A percentile compares a stretch with the other conserved stretches of the same genome.
These are phyloP conservation scores for Porites lutea DNA, from an alignment of 64 coral and sea anemone species.

Conservation along the genomic window DNA sequence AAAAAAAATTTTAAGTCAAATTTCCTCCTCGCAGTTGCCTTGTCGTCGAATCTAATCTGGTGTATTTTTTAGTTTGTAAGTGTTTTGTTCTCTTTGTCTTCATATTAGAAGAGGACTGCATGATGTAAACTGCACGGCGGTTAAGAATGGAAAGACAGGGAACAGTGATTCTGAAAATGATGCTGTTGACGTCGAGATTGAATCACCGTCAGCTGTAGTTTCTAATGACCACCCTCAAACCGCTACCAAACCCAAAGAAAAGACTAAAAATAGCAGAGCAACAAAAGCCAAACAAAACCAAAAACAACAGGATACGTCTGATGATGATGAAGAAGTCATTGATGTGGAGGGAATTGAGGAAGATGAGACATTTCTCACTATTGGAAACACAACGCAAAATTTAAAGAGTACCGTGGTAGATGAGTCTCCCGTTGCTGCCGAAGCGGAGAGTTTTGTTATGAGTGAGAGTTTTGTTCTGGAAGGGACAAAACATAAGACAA, in stretches of 20 bases:
- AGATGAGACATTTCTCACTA: constrained; percentile 74
- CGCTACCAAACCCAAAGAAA: background rate
- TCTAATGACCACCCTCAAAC: background rate
- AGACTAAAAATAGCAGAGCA: background rate
- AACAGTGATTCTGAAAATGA: constrained; percentile 69
- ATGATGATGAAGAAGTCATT: constrained; percentile 16
- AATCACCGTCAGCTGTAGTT: background rate
- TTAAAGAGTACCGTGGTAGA: background rate
- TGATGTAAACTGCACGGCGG: background rate
- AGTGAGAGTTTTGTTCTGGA: constrained; percentile 61
- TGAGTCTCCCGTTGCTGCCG: constrained; percentile 29
- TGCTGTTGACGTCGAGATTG: background rate
- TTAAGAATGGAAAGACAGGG: constrained; percentile 25
- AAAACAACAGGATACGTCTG: background rate
- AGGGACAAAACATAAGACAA: constrained; percentile 74
- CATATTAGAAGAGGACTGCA: background rate
- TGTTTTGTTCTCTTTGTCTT: background rate
- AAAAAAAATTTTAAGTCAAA: no score
- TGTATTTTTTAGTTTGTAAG: no score
- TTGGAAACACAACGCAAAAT: constrained; percentile 54
- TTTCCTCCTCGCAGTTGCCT: no score
- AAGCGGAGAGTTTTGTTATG: constrained; percentile 47
- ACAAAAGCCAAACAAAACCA: background rate
- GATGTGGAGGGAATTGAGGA: constrained; percentile 44
- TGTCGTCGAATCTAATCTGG: no score